Conservation (phyloP, 2,888 invertebrate species). For the Noctuana brunneofusca region DNA sequence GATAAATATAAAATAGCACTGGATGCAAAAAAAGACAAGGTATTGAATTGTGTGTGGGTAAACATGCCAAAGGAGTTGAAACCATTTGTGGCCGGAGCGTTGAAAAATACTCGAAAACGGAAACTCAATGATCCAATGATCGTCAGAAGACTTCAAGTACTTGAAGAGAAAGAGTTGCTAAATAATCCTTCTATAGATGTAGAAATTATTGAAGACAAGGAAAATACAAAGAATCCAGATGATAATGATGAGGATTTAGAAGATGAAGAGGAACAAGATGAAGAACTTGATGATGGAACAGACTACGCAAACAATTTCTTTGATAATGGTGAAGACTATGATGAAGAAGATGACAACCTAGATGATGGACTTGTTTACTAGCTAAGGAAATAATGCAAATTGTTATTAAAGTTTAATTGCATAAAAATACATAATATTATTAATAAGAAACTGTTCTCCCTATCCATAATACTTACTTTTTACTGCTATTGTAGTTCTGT, state of each 20-base stretch:
- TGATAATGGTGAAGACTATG: conserved; percentile 93
- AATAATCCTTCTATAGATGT: conserved; percentile 73
- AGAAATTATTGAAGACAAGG: conserved; percentile 73
- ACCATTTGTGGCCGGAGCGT: conserved; percentile 73
- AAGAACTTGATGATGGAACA: conserved; percentile 94
- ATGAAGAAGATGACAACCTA: conserved; percentile 93
- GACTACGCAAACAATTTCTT: conserved; percentile 94
- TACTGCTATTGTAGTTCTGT: too few species aligned
- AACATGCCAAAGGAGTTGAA: conserved; percentile 85
- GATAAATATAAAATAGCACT: conserved; percentile 81
- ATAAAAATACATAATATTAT: too few species aligned
- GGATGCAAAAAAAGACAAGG: conserved; percentile 71
- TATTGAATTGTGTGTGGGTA: conserved; percentile 82
- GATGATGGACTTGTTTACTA: conserved; percentile 92
- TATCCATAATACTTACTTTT: too few species aligned
- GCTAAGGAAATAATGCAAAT: conserved; percentile 37
- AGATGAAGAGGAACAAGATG: conserved; percentile 88
- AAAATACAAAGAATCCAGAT: conserved; percentile 77
- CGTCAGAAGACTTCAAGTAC: conserved; percentile 82
- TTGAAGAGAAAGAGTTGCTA: conserved; percentile 86
- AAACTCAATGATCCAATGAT: conserved; percentile 69
- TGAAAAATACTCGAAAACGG: conserved; percentile 57
- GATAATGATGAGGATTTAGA: conserved; percentile 81
- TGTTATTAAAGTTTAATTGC: neutral
- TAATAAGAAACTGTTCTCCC: neutral